These are phyloP conservation scores for Chymomyza costata DNA, from an alignment of 1,140 invertebrate genomes.

Conservation along the genomic window DNA sequence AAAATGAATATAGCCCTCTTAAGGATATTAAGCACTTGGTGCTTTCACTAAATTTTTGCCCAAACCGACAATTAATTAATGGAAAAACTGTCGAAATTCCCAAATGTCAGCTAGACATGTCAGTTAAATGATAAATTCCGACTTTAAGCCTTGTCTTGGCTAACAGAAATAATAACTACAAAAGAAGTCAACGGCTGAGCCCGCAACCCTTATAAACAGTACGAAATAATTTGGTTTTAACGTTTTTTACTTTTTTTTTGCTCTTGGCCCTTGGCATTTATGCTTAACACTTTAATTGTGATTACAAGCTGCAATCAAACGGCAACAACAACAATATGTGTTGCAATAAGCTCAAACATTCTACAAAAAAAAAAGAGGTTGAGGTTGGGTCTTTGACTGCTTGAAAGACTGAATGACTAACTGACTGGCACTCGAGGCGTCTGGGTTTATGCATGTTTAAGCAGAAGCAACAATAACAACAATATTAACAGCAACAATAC, in stretches of 20 bases:
- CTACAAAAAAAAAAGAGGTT: constrained; percentile 25
- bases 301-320: constrained; percentile 69
- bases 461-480: constrained; percentile 38
- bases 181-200: constrained; percentile 29
- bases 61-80: constrained; percentile 46
- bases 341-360: constrained; percentile 12
- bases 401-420: constrained; percentile 22
- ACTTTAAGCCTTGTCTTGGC: constrained; percentile 18
- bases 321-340: constrained; percentile 24
- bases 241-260: constrained; percentile 25
- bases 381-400: constrained; percentile 31
- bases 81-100: constrained; percentile 50
- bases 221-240: constrained; percentile 1
- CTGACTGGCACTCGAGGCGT: constrained; percentile 59
- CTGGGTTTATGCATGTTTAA: constrained; percentile 54
- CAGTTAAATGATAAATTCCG: constrained; percentile 53
- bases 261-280: constrained; percentile 59
- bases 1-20: too few relatives aligned
- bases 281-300: constrained; percentile 72
- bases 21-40: too few relatives aligned
- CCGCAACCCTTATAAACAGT: constrained; percentile 45
- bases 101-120: constrained; percentile 49
- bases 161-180: too few relatives aligned
- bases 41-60: too few relatives aligned
- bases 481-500: constrained; percentile 29